These are phyloP conservation scores for Picathartes gymnocephalus DNA, from an alignment of 2,113 vertebrate species.

Conservation along the genomic window DNA sequence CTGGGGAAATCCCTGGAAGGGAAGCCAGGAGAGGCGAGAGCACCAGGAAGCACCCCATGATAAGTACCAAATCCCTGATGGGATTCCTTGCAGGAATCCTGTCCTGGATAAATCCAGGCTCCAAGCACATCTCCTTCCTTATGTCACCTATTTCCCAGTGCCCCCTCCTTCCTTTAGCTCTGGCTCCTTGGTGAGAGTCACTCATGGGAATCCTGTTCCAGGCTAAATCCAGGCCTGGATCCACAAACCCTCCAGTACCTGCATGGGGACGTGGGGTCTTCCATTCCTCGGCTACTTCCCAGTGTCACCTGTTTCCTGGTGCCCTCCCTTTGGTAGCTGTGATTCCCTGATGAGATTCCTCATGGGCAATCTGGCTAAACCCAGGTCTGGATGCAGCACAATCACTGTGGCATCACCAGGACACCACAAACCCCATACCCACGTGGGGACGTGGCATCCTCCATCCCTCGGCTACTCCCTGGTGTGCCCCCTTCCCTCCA, in stretches of 20 bases:
- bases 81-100: neutral
- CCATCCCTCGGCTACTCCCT: neutral
- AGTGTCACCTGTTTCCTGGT: neutral
- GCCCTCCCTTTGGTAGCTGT: neutral
- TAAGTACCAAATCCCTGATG: neutral
- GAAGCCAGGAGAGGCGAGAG: neutral
- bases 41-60: fast-evolving
- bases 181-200: neutral
- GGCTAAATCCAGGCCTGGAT: neutral
- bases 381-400: neutral
- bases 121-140: too few relatives aligned
- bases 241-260: neutral
- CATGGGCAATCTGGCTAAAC: neutral
- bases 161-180: neutral
- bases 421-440: neutral
- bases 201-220: neutral
- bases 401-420: fast-evolving
- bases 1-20: neutral
- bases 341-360: neutral
- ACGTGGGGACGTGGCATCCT: neutral
- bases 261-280: neutral
- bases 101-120: neutral
- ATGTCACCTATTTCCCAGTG: too few relatives aligned
- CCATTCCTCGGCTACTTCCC: neutral
- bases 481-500: neutral